Conservation (phyloP, 2,888 invertebrate genomes). For the Drosophila hamatofila region DNA sequence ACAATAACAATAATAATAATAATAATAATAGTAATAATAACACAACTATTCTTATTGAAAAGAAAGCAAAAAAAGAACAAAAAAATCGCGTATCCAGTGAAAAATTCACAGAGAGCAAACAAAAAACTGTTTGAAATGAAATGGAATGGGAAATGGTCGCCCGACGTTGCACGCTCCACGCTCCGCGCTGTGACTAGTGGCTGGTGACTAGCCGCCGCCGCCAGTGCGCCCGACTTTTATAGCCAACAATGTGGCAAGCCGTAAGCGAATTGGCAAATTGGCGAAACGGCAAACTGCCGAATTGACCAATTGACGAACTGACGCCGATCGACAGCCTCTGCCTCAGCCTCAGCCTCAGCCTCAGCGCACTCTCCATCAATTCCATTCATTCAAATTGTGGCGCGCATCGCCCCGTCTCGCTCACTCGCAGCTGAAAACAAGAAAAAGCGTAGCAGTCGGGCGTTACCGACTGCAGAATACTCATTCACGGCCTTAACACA, state of each 20-base stretch:
- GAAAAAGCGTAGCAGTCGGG: too few species aligned
- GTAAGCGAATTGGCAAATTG: conserved; percentile 24
- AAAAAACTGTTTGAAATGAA: conserved; percentile 31
- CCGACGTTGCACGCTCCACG: conserved; percentile 55
- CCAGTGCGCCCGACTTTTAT: conserved; percentile 72
- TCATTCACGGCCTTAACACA: too few species aligned
- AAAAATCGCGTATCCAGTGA: too few species aligned
- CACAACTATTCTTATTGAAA: neutral
- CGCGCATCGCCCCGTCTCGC: conserved; percentile 2
- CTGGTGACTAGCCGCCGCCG: conserved; percentile 59
- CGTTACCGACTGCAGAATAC: too few species aligned
- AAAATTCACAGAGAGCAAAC: neutral
- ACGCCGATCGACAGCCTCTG: too few species aligned
- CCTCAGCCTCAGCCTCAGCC: too few species aligned
- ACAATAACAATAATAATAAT: conserved; percentile 15
- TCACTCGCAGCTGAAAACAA: neutral
- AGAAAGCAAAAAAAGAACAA: conserved; percentile 14
- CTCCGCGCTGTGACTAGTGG: conserved; percentile 51
- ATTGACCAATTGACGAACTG: neutral
- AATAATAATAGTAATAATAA: neutral
- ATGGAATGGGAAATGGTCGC: conserved; percentile 53
- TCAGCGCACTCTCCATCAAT: too few species aligned
- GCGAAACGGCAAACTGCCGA: neutral
- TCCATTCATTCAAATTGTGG: conserved; percentile 9
- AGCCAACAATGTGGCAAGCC: conserved; percentile 63